These are phyloP conservation scores for Rhodeus uyekii DNA, from an alignment of 2,797 vertebrate genomes.

Conservation along the genomic window DNA sequence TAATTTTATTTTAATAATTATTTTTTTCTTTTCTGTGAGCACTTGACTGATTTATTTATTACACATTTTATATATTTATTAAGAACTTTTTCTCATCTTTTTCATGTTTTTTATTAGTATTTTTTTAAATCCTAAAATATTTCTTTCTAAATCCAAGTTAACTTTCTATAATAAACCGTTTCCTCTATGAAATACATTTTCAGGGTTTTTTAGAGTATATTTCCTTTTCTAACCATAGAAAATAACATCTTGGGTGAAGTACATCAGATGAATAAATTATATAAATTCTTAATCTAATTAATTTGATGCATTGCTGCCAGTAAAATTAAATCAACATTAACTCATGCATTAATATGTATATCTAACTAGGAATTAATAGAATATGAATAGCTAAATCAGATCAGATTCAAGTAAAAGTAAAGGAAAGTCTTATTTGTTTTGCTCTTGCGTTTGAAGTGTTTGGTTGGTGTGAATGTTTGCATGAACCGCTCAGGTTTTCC, in stretches of 20 bases:
- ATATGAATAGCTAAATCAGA: not conserved
- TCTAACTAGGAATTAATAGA: too few relatives aligned
- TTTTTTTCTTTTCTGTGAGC: not conserved
- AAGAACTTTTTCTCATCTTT: not conserved
- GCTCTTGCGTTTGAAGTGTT: not conserved
- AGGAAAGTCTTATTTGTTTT: too few relatives aligned
- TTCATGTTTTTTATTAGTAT: not conserved
- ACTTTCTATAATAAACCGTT: not conserved
- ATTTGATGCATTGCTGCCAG: not conserved
- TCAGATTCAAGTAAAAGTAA: not conserved
- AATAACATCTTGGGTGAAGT: not conserved
- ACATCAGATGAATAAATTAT: not conserved
- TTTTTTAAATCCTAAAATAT: not conserved
- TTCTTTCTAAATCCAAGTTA: not conserved
- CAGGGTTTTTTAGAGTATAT: not conserved
- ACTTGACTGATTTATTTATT: not conserved
- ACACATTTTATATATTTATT: not conserved
- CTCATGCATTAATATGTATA: not conserved
- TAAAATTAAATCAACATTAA: not conserved
- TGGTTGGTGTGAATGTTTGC: not conserved
- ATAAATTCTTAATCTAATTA: not conserved
- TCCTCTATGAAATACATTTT: not conserved
- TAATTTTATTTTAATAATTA: not conserved
- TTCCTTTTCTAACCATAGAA: not conserved
- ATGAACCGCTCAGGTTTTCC: not conserved